Base-by-base conservation (phyloP, 2,888 invertebrate genomes). In the Spodoptera littoralis region DNA sequence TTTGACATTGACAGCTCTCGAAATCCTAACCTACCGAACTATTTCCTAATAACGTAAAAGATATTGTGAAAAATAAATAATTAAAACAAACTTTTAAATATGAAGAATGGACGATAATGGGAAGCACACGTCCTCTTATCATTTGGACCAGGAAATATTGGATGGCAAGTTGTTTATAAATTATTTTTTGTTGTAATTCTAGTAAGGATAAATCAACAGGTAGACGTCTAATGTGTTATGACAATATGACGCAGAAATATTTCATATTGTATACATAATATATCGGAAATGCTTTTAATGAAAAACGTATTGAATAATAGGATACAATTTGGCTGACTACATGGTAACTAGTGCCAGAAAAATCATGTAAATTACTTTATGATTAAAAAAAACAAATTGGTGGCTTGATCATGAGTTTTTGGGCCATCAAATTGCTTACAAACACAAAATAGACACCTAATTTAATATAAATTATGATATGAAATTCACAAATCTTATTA, bases 61-160 rank as follows among this genome's bases (percentile, higher is more conserved):
- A 83, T 81, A 86, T 79, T 83, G 76, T 70, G 77, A 73, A 73
- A 81, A 84, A 83, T 87, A 88, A 84, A 84, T 80, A 84, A 79
- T 84, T 73, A 73, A 80, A 85, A 86, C 82, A 86, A 86, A 78
- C 83, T 86, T 84, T 78, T 86, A 92, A 94, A 90, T 90, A 94
- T 94, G 94, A 93, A 94, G 94, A 92, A 94, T 94, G 94, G 94
- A 93, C 90, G 94, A 94, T 90, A 91, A 90, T 86, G 89, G 85
- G 83, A 94, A 92, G 83, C 88, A 92, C 84, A 88, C 90, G 76
- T 86, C 92, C 77, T 92, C 93, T 67, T 94, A 93, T 80, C 93
- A 92, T 82, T 84, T 91, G 84, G 94, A 94, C 79, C 94, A 94
- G 80, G 94, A 94, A 86, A 92, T 94, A 83, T 88, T 94, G 54